Evolutionary conservation across 2,888 invertebrate species (phyloP).

Genomic region (Epiperipatus broadwayi): DNA sequence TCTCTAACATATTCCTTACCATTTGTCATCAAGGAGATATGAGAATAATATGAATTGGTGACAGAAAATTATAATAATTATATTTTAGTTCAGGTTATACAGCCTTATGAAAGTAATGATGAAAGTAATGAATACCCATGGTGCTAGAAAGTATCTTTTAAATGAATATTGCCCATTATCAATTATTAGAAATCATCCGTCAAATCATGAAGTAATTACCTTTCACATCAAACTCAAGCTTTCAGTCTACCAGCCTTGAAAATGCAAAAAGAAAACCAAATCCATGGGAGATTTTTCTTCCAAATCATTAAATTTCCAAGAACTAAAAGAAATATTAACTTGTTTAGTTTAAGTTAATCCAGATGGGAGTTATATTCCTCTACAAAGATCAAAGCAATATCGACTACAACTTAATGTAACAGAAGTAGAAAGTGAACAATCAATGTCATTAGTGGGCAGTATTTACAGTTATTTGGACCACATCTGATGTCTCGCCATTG

Average conservation of each 20-base stretch:
- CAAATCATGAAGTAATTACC: too few species aligned
- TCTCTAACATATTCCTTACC: too few species aligned
- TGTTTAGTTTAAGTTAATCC: conserved; percentile 54
- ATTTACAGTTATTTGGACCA: conserved; percentile 51
- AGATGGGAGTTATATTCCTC: conserved; percentile 36
- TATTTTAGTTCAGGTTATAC: too few species aligned
- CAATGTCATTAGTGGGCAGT: too few species aligned
- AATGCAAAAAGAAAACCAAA: conserved; percentile 57
- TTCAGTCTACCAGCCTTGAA: conserved; percentile 67
- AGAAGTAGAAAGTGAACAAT: conserved; percentile 50
- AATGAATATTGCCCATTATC: too few species aligned
- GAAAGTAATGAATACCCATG: too few species aligned
- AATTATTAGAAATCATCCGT: too few species aligned
- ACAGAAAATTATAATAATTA: too few species aligned
- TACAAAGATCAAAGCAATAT: conserved; percentile 33
- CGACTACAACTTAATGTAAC: conserved; percentile 42
- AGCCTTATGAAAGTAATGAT: too few species aligned
- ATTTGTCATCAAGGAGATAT: too few species aligned
- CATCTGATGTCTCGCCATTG: conserved; percentile 87
- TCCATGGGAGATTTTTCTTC: conserved; percentile 16
- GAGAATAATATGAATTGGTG: too few species aligned
- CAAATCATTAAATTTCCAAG: background rate
- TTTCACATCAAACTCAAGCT: conserved; percentile 86
- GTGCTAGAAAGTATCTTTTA: too few species aligned
- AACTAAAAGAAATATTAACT: conserved; percentile 33